Evolutionary conservation across 2,113 vertebrate genomes (phyloP).

Genomic region (Neodon shergylaensis): DNA sequence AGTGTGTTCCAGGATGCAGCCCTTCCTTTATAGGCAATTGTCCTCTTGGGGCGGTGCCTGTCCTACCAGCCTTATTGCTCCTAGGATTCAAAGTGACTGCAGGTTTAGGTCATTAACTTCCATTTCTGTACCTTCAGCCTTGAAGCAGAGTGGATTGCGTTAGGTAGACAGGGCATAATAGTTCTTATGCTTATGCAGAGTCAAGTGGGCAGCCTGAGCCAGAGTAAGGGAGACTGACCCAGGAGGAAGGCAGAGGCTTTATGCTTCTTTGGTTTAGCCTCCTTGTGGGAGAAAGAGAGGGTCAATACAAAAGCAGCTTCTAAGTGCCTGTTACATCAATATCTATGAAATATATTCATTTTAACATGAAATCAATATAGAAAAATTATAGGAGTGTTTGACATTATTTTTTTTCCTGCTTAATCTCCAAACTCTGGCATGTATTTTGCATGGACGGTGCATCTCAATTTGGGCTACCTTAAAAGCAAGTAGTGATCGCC

Average conservation of each 20-base stretch:
- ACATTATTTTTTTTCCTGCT: background rate
- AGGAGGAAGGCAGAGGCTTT: background rate
- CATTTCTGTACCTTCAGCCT: background rate
- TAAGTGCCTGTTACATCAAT: background rate
- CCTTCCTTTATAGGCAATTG: background rate
- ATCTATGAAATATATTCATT: constrained; percentile 21
- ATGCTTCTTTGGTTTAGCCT: background rate
- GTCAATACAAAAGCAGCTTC: background rate
- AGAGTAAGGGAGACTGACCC: background rate
- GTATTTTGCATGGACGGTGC: background rate
- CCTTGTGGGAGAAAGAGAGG: background rate
- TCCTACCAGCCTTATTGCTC: background rate
- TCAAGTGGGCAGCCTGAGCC: background rate
- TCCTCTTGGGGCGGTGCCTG: background rate
- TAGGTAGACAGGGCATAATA: background rate
- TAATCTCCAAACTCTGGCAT: constrained; percentile 18
- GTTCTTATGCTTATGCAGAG: background rate
- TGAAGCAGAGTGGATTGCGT: background rate
- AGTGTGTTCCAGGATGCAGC: background rate
- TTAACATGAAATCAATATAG: constrained; percentile 27
- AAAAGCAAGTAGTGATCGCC: background rate
- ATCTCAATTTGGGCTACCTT: background rate
- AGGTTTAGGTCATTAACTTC: background rate
- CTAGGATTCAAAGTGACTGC: background rate
- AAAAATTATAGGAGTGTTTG: background rate